Evolutionary conservation across 1,140 invertebrate species (phyloP).

Genomic region (Stegodyphus dumicola): DNA sequence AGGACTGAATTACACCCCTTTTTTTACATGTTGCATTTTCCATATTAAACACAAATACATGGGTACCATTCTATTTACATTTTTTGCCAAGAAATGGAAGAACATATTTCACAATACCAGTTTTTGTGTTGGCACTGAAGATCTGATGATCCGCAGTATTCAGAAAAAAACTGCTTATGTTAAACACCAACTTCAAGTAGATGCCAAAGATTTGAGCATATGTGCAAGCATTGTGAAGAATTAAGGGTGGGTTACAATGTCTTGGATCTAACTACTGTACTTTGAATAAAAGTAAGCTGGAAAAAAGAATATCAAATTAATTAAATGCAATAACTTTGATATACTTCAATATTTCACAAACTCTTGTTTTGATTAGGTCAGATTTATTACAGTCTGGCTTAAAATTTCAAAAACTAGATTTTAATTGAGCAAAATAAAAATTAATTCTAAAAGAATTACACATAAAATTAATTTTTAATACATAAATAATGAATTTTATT

Average conservation of each 20-base stretch:
- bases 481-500: too few relatives aligned
- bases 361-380: too few relatives aligned
- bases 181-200: constrained; percentile 59
- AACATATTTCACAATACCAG: constrained; percentile 14
- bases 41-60: too few relatives aligned
- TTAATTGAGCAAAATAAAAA: too few relatives aligned
- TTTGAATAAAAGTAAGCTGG: constrained; percentile 60
- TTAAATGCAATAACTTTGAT: neutral
- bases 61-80: neutral
- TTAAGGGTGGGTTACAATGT: constrained; percentile 49
- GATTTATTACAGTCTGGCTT: too few relatives aligned
- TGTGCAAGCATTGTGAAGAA: constrained; percentile 54
- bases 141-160: constrained; percentile 32
- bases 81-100: constrained; percentile 55
- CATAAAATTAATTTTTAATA: too few relatives aligned
- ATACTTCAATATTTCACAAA: too few relatives aligned
- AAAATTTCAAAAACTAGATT: too few relatives aligned
- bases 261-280: constrained; percentile 60
- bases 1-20: too few relatives aligned
- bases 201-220: constrained; percentile 60
- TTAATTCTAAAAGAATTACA: too few relatives aligned
- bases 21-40: too few relatives aligned
- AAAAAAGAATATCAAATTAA: neutral
- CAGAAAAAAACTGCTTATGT: constrained; percentile 35
- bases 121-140: constrained; percentile 10